Conservation (phyloP, 2,113 vertebrate genomes). For the Grammomys surdaster region DNA sequence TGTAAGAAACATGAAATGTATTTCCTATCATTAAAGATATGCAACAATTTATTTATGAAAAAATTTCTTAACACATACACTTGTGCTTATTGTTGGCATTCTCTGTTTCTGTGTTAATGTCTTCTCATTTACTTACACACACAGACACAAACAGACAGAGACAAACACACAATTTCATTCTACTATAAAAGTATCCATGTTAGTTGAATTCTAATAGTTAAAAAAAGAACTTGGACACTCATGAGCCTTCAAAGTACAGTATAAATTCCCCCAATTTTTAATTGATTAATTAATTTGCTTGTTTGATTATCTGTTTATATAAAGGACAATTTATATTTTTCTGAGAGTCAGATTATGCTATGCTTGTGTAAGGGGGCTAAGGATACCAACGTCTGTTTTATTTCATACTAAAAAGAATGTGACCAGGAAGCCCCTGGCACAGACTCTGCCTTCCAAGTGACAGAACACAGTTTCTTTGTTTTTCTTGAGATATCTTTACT, state of each 20-base stretch:
- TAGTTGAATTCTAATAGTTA: neutral
- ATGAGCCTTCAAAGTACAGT: neutral
- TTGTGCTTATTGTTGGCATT: neutral
- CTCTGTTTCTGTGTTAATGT: neutral
- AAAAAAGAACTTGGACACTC: neutral
- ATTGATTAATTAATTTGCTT: no score
- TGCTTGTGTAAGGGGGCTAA: neutral
- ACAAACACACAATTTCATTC: neutral
- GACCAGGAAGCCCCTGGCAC: neutral
- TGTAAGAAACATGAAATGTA: neutral
- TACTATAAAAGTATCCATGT: neutral
- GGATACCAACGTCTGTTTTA: neutral
- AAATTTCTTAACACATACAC: neutral
- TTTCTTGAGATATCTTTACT: neutral
- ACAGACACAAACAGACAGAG: neutral
- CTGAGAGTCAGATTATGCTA: neutral
- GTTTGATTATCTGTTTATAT: neutral
- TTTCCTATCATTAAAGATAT: neutral
- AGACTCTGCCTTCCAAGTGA: neutral
- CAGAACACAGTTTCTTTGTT: constrained; percentile 23
- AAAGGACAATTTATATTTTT: neutral
- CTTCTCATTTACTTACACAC: no score
- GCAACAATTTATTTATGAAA: neutral
- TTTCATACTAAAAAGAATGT: neutral
- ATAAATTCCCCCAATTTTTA: neutral